Percentiles rank a stretch among this genome's conserved stretches.
Evolutionary conservation across 2,797 vertebrate species (phyloP).

Genomic region (Myioborus miniatus): DNA sequence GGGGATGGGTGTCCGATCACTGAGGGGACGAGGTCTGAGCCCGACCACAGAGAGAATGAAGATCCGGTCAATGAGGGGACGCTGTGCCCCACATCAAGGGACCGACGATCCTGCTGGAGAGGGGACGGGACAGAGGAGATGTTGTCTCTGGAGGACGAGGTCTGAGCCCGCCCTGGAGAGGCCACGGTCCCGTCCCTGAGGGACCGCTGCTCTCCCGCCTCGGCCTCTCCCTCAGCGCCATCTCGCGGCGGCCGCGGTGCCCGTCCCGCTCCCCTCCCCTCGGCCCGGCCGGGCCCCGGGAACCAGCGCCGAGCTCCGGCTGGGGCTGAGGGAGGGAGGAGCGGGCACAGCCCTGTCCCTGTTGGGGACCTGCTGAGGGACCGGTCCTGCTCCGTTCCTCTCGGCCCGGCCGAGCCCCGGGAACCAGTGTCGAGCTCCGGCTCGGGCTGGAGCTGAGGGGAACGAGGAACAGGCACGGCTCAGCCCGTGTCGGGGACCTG

Average conservation of each 20-base stretch:
- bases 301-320: not conserved
- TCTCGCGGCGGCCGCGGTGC: not conserved
- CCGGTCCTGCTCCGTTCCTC: too few relatives aligned
- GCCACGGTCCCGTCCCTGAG: not conserved
- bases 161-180: fast-evolving
- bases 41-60: not conserved
- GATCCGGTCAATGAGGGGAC: not conserved
- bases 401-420: not conserved
- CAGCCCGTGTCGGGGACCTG: not conserved
- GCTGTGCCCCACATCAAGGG: not conserved
- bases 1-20: fast-evolving
- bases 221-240: slow-evolving; percentile 27
- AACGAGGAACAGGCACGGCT: not conserved
- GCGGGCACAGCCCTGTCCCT: too few relatives aligned
- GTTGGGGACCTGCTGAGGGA: not conserved
- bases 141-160: too few relatives aligned
- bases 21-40: not conserved
- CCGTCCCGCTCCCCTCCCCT: not conserved
- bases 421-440: not conserved
- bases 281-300: not conserved
- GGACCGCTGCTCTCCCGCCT: not conserved
- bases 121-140: not conserved
- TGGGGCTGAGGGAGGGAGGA: not conserved
- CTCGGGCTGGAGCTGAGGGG: not conserved
- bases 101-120: not conserved